phyloP scores from a whole-genome alignment of 2,113 vertebrate species.

The Dascyllus trimaculatus region DNA sequence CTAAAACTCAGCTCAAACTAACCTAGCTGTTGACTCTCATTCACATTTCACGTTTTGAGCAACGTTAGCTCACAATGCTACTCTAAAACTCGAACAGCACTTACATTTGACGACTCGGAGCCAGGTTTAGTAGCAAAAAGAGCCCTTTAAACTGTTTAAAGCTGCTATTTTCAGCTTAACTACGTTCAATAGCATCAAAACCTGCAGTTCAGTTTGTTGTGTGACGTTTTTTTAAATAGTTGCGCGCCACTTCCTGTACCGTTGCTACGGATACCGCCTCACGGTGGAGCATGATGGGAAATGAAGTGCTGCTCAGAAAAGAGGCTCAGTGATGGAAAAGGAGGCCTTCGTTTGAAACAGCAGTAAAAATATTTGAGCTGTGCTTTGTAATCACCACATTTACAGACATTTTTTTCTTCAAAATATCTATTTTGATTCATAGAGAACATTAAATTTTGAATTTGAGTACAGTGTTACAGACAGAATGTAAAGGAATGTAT shows the following conservation, averaged over 20 bases:
- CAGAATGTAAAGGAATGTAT: no score
- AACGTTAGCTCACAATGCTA: background rate
- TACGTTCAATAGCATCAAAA: background rate
- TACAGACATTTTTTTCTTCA: no score
- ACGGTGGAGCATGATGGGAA: conserved; percentile 67
- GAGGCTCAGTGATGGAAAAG: no score
- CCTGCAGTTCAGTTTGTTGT: background rate
- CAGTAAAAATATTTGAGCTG: no score
- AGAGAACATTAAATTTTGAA: no score
- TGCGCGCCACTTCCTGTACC: conserved; percentile 75
- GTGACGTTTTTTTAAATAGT: conserved; percentile 62
- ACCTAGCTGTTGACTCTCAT: background rate
- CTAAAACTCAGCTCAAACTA: no score
- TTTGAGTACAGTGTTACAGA: no score
- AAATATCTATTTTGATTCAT: no score
- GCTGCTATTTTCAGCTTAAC: background rate
- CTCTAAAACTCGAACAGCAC: background rate
- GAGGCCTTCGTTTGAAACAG: no score
- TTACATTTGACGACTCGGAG: conserved; percentile 11
- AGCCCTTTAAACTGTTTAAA: background rate
- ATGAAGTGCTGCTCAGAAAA: conserved; percentile 28
- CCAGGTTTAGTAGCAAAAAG: background rate
- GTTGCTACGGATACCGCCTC: conserved; percentile 66
- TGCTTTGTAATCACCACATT: no score
- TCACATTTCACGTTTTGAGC: background rate